Conservation (phyloP, 2,797 vertebrate genomes). For the Coregonus sp. region DNA sequence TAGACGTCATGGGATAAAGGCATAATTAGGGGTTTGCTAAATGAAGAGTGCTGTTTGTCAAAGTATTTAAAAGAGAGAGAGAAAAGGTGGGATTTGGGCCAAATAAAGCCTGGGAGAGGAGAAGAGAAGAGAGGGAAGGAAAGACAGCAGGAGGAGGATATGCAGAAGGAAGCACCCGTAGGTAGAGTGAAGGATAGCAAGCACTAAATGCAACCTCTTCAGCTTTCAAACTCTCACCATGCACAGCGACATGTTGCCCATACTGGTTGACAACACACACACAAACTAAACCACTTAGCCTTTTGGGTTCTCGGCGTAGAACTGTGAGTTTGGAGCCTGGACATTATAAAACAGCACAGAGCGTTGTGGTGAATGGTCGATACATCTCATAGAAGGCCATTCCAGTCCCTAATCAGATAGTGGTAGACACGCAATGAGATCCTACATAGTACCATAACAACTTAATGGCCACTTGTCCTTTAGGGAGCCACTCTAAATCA, state of each 20-base stretch:
- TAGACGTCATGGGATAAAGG: conserved; percentile 54
- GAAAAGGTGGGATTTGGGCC: conserved; percentile 42
- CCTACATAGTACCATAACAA: conserved; percentile 50
- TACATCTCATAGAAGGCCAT: conserved; percentile 48
- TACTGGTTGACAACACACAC: conserved; percentile 21
- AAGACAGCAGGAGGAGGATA: conserved; percentile 2
- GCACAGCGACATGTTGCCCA: conserved; percentile 23
- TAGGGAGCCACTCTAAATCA: conserved; percentile 61
- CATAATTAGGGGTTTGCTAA: conserved; percentile 51
- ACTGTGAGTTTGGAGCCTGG: conserved; percentile 14
- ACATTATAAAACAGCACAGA: conserved; percentile 40
- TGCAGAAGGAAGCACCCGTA: neutral
- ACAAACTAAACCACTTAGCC: conserved; percentile 40
- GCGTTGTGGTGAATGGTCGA: conserved; percentile 51
- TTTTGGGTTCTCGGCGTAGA: conserved; percentile 39
- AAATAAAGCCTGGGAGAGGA: no score
- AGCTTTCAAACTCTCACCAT: conserved; percentile 34
- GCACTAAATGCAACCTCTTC: conserved; percentile 32
- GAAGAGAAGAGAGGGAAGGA: conserved; percentile 12
- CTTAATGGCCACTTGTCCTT: conserved; percentile 66
- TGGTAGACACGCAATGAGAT: conserved; percentile 43
- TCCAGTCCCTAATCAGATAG: conserved; percentile 56
- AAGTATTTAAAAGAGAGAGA: conserved; percentile 3
- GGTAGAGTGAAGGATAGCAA: conserved; percentile 6
- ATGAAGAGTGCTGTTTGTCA: neutral